Percentiles rank a stretch among this genome's conserved stretches.
Conservation (phyloP, 2,888 invertebrate genomes). For the Pycnomerus fuliginosus region DNA sequence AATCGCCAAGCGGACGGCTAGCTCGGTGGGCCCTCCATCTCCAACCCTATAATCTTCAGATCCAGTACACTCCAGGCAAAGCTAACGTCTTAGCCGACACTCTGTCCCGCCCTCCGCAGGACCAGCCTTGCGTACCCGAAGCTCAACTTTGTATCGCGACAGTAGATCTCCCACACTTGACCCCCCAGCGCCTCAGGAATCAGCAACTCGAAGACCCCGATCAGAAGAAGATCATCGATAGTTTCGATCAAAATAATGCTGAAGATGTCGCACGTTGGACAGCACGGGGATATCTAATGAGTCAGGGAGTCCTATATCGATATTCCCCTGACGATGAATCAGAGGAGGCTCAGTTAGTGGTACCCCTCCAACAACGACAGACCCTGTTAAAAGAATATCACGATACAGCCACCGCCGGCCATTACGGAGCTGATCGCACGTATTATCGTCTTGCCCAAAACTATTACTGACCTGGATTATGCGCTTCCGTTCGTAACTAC, state of each 20-base stretch:
- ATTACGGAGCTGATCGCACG: conserved; percentile 29
- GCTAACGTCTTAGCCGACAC: conserved; percentile 47
- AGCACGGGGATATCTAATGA: conserved; percentile 24
- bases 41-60: conserved; percentile 44
- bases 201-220: conserved; percentile 29
- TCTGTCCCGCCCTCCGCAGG: conserved; percentile 36
- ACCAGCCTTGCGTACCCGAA: background rate
- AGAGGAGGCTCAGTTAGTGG: conserved; percentile 32
- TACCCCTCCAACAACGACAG: conserved; percentile 18
- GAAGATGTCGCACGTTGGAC: conserved; percentile 17
- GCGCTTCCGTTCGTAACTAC: conserved; percentile 8
- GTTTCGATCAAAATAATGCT: conserved; percentile 16
- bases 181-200: conserved; percentile 15
- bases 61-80: conserved; percentile 47
- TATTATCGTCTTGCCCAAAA: conserved; percentile 13
- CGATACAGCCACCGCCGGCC: conserved; percentile 29
- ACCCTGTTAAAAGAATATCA: conserved; percentile 23
- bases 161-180: conserved; percentile 20
- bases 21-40: conserved; percentile 51
- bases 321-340: conserved; percentile 21
- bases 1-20: conserved; percentile 49
- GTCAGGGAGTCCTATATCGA: conserved; percentile 26
- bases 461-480: conserved; percentile 27
- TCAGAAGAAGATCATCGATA: conserved; percentile 30
- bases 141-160: conserved; percentile 5